A percentile compares a stretch with the other conserved stretches of the same genome.
Conservation (phyloP, 2,888 invertebrate genomes). For the Melangyna quadrimaculata region DNA sequence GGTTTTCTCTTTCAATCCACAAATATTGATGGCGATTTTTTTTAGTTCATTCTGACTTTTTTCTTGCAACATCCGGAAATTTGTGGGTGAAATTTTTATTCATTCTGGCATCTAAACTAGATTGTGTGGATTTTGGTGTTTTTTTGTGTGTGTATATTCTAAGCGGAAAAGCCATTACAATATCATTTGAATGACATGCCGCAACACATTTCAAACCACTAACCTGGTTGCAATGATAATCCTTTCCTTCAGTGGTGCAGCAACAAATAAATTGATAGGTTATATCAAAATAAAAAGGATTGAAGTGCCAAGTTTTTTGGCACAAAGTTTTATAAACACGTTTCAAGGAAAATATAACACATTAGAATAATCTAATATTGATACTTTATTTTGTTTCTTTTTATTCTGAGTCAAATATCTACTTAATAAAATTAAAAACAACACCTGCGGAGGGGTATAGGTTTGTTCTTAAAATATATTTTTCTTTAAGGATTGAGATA, state of each 20-base stretch:
- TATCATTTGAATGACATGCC: constrained; percentile 40
- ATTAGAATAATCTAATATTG: too few relatives aligned
- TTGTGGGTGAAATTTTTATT: constrained; percentile 57
- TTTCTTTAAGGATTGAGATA: too few relatives aligned
- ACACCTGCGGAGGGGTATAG: too few relatives aligned
- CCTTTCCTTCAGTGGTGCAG: neutral
- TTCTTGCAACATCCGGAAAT: constrained; percentile 1
- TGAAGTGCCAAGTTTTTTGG: neutral
- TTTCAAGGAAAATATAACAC: neutral
- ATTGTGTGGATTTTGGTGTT: constrained; percentile 38
- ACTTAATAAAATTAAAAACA: too few relatives aligned
- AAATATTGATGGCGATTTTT: constrained; percentile 29
- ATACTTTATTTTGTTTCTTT: too few relatives aligned
- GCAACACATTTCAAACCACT: constrained; percentile 51
- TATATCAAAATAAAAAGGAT: neutral
- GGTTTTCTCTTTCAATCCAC: constrained; percentile 21
- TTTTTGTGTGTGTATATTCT: too few relatives aligned
- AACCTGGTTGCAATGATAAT: constrained; percentile 40
- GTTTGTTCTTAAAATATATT: too few relatives aligned
- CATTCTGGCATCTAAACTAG: constrained; percentile 37
- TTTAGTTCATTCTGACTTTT: neutral
- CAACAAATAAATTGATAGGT: constrained; percentile 8
- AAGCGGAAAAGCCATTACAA: constrained; percentile 19
- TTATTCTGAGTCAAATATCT: too few relatives aligned
- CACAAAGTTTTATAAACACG: neutral